Conservation (phyloP, 1,140 invertebrate species). For the Habropoda laboriosa region DNA sequence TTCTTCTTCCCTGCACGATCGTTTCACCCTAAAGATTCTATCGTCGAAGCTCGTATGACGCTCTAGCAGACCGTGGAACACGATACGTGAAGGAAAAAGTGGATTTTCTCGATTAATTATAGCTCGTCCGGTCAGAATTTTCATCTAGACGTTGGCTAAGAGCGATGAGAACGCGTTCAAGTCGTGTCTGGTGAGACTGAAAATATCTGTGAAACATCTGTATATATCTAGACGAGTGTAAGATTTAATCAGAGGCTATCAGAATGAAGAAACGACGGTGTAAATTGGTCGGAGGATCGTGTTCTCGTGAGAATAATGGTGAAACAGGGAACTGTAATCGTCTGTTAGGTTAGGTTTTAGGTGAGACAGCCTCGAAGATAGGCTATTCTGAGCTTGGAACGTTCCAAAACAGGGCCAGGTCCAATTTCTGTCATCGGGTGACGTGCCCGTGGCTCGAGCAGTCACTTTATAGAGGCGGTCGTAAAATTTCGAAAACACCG, state of each 20-base stretch:
- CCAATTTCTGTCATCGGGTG: constrained; percentile 57
- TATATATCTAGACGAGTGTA: background rate
- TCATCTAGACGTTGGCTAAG: background rate
- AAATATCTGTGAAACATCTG: no score
- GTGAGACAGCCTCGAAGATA: no score
- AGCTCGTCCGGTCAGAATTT: background rate
- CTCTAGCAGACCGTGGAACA: no score
- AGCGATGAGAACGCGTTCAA: background rate
- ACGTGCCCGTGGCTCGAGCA: constrained; percentile 13
- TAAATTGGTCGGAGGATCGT: background rate
- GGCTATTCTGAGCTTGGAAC: constrained; percentile 48
- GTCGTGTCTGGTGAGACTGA: background rate
- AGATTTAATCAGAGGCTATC: no score
- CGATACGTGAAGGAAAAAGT: no score
- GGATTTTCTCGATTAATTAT: background rate
- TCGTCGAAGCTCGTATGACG: no score
- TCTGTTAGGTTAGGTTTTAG: no score
- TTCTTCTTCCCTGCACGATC: background rate
- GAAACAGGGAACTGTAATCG: background rate
- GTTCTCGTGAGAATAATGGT: background rate
- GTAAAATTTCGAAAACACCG: constrained; percentile 32
- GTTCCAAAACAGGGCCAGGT: constrained; percentile 54
- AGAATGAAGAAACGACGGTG: background rate
- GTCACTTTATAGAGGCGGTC: constrained; percentile 33
- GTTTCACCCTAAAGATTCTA: background rate